Evolutionary conservation across 2,888 invertebrate species (phyloP).

Genomic region (Rugalucina vietnamica): DNA sequence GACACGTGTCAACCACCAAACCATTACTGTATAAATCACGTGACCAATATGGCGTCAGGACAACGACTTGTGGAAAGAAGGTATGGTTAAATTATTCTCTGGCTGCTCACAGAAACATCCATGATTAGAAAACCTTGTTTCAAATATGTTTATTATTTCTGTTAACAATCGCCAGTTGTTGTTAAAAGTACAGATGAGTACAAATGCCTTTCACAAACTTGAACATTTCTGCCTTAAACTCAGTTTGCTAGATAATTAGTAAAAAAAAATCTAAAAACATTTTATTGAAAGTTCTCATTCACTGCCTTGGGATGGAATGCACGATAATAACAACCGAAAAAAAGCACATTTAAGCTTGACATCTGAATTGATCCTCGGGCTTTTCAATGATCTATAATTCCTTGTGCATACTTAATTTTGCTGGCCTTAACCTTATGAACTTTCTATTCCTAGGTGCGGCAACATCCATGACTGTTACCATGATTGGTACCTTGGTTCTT

Average conservation of each 20-base stretch:
- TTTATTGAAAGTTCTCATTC: too few species aligned
- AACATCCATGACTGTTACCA: neutral
- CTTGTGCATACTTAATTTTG: too few species aligned
- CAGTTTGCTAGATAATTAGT: too few species aligned
- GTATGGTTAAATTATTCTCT: neutral
- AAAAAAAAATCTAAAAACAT: too few species aligned
- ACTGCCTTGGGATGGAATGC: too few species aligned
- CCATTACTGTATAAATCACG: slow-evolving; percentile 13
- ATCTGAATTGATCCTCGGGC: too few species aligned
- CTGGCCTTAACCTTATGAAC: too few species aligned
- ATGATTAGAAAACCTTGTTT: neutral
- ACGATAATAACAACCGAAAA: too few species aligned
- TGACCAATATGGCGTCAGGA: neutral
- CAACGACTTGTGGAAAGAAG: neutral
- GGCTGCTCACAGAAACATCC: neutral
- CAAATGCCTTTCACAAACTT: neutral
- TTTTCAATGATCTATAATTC: too few species aligned
- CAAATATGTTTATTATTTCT: neutral
- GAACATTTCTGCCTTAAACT: too few species aligned
- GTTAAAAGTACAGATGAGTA: neutral
- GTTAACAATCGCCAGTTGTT: neutral
- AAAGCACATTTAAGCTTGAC: too few species aligned
- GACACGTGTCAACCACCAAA: slow-evolving; percentile 7
- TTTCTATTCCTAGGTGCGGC: neutral
- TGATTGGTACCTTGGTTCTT: neutral